Evolutionary conservation across 2,797 vertebrate genomes (phyloP), one percentile per base, ranked within the genome.

Genomic region (Oreochromis grahami): DNA sequence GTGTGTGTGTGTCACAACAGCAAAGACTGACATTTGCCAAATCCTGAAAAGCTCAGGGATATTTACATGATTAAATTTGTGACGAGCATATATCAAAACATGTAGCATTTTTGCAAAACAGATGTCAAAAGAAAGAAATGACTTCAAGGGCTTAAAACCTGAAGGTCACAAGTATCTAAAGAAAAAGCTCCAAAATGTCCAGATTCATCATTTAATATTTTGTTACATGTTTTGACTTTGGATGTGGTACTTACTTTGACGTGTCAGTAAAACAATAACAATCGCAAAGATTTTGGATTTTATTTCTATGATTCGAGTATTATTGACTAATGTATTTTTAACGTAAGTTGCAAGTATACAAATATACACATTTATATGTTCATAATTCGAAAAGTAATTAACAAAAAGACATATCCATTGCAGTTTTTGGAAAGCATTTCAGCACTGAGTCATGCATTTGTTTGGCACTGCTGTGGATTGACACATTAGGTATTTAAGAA

Each of bases 21-120:
- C 58, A 43, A 45, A 82, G 84, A 91, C 5, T 91, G 88, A 92
- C 88, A 86, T 78, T 84, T 87, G 32, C 29, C 82, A 88, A 92
- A 91, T 92, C 82, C 85, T 21, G 26, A 76, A 79, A 85, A 81
- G 70, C 84, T 90, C 26, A 24, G 6, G 77, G 76, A 84, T 90
- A 85, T 86, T 77, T 83, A 79, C 38, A 32, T 48, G 78, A 90
- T 90, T 90, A 82, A 80, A 85, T 79, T 48, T 78, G 17, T 34
- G 41, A 15, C 17, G 45, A 56, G 14, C 60, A 80, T 10, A 76
- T 86, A 84, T 81, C 13, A 83, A 85, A 89, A 79, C 10, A 29
- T 43, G n/a, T 3, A 41, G 19, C 9, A n/a, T 45, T 76, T 81
- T 77, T 58, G 52, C 17, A 65, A 84, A 84, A 84, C 78, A 82